Conservation (phyloP, 2,797 vertebrate species). For the Crax fasciolata region DNA sequence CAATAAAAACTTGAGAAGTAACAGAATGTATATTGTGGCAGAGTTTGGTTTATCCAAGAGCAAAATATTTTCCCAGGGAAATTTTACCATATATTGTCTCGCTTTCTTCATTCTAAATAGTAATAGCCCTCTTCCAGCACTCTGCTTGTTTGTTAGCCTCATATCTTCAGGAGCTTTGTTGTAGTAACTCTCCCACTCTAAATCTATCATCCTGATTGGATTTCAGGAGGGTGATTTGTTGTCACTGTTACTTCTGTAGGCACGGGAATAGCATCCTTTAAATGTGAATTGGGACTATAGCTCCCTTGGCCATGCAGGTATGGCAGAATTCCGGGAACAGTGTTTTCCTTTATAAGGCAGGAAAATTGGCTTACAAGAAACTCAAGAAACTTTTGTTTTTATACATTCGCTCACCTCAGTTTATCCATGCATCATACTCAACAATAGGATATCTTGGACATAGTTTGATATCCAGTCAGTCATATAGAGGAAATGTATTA, state of each 20-base stretch:
- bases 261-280: background rate
- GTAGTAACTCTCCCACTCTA: background rate
- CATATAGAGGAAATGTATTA: background rate
- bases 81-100: background rate
- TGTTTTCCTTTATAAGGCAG: background rate
- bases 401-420: background rate
- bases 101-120: background rate
- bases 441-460: accelerated
- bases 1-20: background rate
- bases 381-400: background rate
- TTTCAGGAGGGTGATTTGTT: background rate
- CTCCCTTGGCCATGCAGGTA: background rate
- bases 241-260: background rate
- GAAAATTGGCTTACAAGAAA: background rate
- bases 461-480: background rate
- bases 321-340: background rate
- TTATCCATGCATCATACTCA: background rate
- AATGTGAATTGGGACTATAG: background rate
- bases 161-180: background rate
- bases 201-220: background rate
- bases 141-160: background rate
- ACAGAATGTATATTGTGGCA: background rate
- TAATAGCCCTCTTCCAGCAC: background rate
- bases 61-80: background rate
- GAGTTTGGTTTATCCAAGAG: background rate